Evolutionary conservation across 1,140 invertebrate genomes (phyloP).

Genomic region (Onthophagus taurus): DNA sequence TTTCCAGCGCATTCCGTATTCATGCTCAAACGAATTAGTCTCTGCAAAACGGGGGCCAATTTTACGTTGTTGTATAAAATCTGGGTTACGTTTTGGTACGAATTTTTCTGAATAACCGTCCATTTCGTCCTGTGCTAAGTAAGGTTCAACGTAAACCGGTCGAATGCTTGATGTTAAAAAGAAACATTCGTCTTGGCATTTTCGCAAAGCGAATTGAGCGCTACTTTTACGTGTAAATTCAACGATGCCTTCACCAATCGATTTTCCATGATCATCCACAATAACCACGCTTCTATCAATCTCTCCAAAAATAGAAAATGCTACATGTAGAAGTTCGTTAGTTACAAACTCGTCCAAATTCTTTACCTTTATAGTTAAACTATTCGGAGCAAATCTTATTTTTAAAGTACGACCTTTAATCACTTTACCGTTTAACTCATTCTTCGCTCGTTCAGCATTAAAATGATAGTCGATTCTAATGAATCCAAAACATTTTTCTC

Average conservation of each 20-base stretch:
- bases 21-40: slow-evolving; percentile 83
- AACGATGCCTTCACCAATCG: slow-evolving; percentile 90
- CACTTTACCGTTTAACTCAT: slow-evolving; percentile 77
- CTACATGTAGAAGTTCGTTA: slow-evolving; percentile 88
- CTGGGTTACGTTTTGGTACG: slow-evolving; percentile 70
- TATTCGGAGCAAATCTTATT: slow-evolving; percentile 92
- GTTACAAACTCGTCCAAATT: slow-evolving; percentile 89
- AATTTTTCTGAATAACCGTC: slow-evolving; percentile 92
- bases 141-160: slow-evolving; percentile 82
- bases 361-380: slow-evolving; percentile 83
- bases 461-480: slow-evolving; percentile 85
- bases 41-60: slow-evolving; percentile 85
- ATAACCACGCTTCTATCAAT: slow-evolving; percentile 90
- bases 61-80: slow-evolving; percentile 72
- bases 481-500: slow-evolving; percentile 96
- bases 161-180: slow-evolving; percentile 82
- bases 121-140: slow-evolving; percentile 83
- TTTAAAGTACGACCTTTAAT: slow-evolving; percentile 74
- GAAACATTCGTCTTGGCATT: slow-evolving; percentile 88
- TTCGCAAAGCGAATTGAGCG: slow-evolving; percentile 73
- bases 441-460: slow-evolving; percentile 95
- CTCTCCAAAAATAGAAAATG: slow-evolving; percentile 91
- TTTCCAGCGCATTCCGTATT: slow-evolving; percentile 95
- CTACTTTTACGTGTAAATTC: slow-evolving; percentile 90
- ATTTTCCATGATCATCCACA: slow-evolving; percentile 92